These are phyloP conservation scores for Diadumene lineata DNA, from an alignment of 92 coral and sea anemone genomes.

Conservation along the genomic window DNA sequence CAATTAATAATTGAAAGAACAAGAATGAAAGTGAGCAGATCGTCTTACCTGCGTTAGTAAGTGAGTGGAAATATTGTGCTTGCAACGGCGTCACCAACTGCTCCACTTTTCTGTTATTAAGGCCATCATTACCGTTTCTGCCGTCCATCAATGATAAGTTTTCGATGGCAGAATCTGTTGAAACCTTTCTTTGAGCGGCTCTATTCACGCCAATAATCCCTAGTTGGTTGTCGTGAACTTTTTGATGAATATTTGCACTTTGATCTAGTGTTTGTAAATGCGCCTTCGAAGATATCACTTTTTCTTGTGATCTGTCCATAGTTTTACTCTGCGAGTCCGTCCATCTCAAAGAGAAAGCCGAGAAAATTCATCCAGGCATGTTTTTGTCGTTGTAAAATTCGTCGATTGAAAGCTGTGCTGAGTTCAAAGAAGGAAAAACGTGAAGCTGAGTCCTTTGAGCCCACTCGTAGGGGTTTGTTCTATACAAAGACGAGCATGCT, in stretches of 20 bases:
- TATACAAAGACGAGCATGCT: conserved; percentile 76
- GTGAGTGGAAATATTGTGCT: conserved; percentile 50
- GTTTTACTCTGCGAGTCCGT: conserved; percentile 27
- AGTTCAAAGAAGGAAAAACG: conserved; percentile 52
- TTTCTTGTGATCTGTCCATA: conserved; percentile 91
- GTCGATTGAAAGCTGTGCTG: conserved; percentile 18
- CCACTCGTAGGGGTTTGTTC: conserved; percentile 32
- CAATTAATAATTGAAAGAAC: conserved; percentile 61
- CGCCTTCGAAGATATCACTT: conserved; percentile 74
- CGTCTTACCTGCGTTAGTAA: conserved; percentile 27
- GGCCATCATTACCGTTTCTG: conserved; percentile 37
- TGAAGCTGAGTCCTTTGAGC: conserved; percentile 41
- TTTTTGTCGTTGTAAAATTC: conserved; percentile 5
- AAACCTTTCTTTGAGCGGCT: conserved; percentile 17
- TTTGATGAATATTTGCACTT: conserved; percentile 52
- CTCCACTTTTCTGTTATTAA: conserved; percentile 48
- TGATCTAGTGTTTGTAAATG: conserved; percentile 75
- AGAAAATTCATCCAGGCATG: conserved; percentile 48
- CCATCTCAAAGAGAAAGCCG: conserved; percentile 39
- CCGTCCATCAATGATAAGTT: conserved; percentile 5
- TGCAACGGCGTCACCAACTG: conserved; percentile 52
- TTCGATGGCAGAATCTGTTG: conserved; percentile 29
- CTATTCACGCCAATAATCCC: conserved; percentile 22
- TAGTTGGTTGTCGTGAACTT: conserved; percentile 31
- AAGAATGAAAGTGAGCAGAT: conserved; percentile 18